Evolutionary conservation across 2,888 invertebrate genomes (phyloP), one percentile per base, ranked within the genome.

Genomic region (Cantharis lateralis): DNA sequence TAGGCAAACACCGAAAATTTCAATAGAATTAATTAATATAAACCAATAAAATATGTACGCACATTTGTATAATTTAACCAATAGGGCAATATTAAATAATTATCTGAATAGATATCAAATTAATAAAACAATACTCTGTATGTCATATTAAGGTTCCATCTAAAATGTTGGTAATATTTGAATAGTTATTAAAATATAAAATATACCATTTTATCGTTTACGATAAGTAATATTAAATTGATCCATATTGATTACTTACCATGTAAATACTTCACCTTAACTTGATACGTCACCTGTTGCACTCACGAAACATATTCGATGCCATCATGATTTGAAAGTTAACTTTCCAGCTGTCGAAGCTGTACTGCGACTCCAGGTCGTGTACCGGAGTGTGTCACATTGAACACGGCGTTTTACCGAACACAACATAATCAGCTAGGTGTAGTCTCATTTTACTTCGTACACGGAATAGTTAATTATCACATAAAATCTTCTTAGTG

Each of bases 301-400:
- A 72, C 64, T 62, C 32, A 24, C 81, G 78, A 81, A 79, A 24
- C 48, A 24, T 18, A 26, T 62, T 26, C 81, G 84, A 83, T 84
- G 82, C 83, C 84, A 83, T 82, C 81, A 81, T 83, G 84, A 83
- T 83, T 84, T 84, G 85, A 82, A 48, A 77, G 75, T 72, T 83
- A 81, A 82, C 74, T 71, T 70, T 68, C 20, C 20, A 70, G 62
- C 72, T 32, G 26, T 63, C 84, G 82, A 82, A 79, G 81, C 84
- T 81, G 79, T 80, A 62, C 64, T 68, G 62, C 68, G 73, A 78
- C 73, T 78, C 75, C 78, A 28, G 78, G 69, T 83, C 48, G 48
- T 79, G 74, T 76, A 72, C 71, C 78, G 82, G 83, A 84, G 84
- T 85, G 82, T 85, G 86, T 86, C 86, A 85, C 82, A 81, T 80